These are phyloP conservation scores for Phainopepla nitens DNA, from an alignment of 2,113 vertebrate species.

Conservation along the genomic window DNA sequence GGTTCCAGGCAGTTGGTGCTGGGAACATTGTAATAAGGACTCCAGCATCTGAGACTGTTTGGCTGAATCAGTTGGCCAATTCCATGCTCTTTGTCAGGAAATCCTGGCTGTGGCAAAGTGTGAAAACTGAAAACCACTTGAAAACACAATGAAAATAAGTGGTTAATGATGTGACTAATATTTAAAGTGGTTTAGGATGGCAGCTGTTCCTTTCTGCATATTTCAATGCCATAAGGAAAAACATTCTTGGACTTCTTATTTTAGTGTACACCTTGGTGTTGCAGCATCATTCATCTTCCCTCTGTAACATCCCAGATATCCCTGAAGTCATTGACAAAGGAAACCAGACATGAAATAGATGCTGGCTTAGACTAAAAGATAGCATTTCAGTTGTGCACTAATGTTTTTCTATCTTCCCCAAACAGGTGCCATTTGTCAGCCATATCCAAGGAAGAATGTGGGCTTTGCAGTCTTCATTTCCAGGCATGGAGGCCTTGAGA, in stretches of 20 bases:
- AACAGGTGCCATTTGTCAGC: not conserved
- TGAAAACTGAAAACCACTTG: not conserved
- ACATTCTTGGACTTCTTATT: not conserved
- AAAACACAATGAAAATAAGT: not conserved
- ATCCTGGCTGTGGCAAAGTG: not conserved
- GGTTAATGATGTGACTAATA: not conserved
- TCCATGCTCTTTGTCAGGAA: not conserved
- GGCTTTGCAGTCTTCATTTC: not conserved
- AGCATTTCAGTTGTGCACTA: not conserved
- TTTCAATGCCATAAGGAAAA: not conserved
- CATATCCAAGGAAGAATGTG: not conserved
- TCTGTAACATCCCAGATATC: not conserved
- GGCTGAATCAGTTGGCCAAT: not conserved
- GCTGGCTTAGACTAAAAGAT: not conserved
- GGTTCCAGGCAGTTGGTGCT: slow-evolving; percentile 38
- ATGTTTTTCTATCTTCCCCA: not conserved
- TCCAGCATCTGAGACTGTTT: not conserved
- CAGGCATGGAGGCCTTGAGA: accelerated
- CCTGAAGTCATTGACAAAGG: not conserved
- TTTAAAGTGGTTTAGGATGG: not conserved
- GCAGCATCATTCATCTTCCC: not conserved
- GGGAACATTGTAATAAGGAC: not conserved
- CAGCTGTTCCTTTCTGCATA: not conserved
- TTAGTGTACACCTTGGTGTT: not conserved
- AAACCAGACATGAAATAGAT: not conserved